These are phyloP conservation scores for Drosophila serrata DNA, from an alignment of 1,140 invertebrate genomes.

Conservation along the genomic window DNA sequence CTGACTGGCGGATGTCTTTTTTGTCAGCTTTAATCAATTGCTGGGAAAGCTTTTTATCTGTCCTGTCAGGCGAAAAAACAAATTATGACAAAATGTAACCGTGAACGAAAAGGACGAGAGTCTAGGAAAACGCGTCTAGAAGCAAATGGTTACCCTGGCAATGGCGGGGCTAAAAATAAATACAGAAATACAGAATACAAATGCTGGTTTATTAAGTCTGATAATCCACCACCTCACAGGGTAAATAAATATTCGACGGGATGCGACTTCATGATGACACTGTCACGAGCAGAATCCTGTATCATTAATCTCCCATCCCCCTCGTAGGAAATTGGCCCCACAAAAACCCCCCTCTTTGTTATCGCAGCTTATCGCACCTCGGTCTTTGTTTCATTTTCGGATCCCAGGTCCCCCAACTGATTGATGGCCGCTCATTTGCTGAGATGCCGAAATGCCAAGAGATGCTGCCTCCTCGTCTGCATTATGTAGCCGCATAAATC, in stretches of 20 bases:
- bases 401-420: conserved; percentile 1
- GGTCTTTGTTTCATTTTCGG: conserved; percentile 16
- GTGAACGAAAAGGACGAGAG: not conserved
- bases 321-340: conserved; percentile 15
- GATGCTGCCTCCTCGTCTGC: conserved; percentile 32
- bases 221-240: conserved; percentile 15
- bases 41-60: conserved; percentile 40
- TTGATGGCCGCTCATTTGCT: conserved; percentile 43
- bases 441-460: conserved; percentile 13
- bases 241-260: conserved; percentile 26
- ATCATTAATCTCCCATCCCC: conserved; percentile 47
- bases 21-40: conserved; percentile 76
- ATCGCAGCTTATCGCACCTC: conserved; percentile 37
- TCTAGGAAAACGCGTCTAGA: not conserved
- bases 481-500: conserved; percentile 59
- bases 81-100: conserved; percentile 65
- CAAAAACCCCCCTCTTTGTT: not conserved
- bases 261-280: conserved; percentile 45
- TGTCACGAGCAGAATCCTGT: conserved; percentile 38
- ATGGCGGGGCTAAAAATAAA: conserved; percentile 36
- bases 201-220: conserved; percentile 22
- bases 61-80: conserved; percentile 50
- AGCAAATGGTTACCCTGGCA: conserved; percentile 16
- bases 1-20: conserved; percentile 51
- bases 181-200: conserved; percentile 24